These are phyloP conservation scores for Podocnemis expansa DNA, from an alignment of 2,113 vertebrate genomes.

Conservation along the genomic window DNA sequence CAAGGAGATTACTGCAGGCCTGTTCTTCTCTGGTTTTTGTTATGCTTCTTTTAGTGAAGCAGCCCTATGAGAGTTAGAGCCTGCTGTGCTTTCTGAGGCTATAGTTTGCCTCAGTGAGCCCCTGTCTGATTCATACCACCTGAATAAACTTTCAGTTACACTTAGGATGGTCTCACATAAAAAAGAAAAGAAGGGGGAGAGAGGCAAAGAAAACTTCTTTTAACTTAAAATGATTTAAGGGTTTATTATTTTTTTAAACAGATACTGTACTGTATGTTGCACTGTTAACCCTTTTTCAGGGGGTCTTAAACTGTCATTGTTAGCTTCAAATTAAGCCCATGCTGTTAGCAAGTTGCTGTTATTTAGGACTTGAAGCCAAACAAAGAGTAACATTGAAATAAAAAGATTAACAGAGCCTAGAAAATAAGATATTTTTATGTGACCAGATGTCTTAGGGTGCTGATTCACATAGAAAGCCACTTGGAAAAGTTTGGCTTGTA, in stretches of 20 bases:
- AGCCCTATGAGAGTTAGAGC: constrained; percentile 64
- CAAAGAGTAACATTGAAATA: constrained; percentile 30
- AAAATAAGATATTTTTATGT: background rate
- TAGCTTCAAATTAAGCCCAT: constrained; percentile 27
- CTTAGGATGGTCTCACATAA: constrained; percentile 74
- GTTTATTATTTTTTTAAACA: constrained; percentile 24
- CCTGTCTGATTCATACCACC: constrained; percentile 86
- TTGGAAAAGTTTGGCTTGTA: background rate
- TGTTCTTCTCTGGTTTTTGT: constrained; percentile 78
- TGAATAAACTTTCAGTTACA: constrained; percentile 87
- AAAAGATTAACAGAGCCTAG: constrained; percentile 5
- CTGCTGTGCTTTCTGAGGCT: constrained; percentile 77
- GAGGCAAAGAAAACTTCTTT: constrained; percentile 8
- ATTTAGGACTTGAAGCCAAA: constrained; percentile 40
- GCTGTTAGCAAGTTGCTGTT: constrained; percentile 43
- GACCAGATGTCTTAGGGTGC: background rate
- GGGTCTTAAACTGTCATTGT: background rate
- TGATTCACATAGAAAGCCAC: constrained; percentile 34
- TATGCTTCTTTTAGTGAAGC: constrained; percentile 63
- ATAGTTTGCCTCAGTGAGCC: constrained; percentile 79
- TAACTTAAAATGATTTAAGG: constrained; percentile 61
- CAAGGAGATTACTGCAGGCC: constrained; percentile 79
- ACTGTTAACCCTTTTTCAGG: background rate
- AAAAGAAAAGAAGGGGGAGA: background rate
- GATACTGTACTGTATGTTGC: background rate